Evolutionary conservation across 1,140 invertebrate genomes (phyloP), one percentile per base, ranked within the genome.

Genomic region (Ips typographus): DNA sequence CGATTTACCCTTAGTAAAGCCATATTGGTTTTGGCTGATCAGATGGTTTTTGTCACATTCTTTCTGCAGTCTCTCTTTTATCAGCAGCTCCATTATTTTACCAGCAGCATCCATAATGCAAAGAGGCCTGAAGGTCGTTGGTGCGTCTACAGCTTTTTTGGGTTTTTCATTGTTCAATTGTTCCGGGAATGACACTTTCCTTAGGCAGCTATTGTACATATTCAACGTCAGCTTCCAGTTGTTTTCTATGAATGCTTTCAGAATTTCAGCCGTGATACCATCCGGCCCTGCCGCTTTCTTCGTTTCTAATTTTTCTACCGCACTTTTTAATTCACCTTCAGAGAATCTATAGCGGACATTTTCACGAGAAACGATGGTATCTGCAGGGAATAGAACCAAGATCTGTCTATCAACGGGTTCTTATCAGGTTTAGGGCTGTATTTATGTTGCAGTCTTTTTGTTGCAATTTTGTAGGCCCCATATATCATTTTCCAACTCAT

Each of bases 1-100:
- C 1, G 71, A 74, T 59, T 66, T 56, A 2, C 67, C 69, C 43
- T 64, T 59, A 4, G 70, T 51, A 39, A 74, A 77, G 2, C 71
- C 71, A 57, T 68, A 73, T 60, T 76, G 72, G 7, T 51, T 69
- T 0, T 71, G 55, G 1, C 61, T 51, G 6, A 76, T 56, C 5
- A 44, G 51, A 7, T 63, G 63, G 8, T 41, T 63, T n/a, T 68
- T 53, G 41, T 74, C 63, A 2, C 68, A 36, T 41, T 73, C 69
- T 37, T 60, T 40, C 40, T 66, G 22, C 7, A 71, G 22, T n/a
- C 69, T 49, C 2, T 44, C 36, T 5, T 36, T 55, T 7, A 77
- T 40, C 0, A 74, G 65, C 39, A 39, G 47, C 39, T 58, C 56
- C 36, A 39, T 4, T 4, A 58, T 3, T 22, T 58, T 58, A 39